phyloP scores from a whole-genome alignment of 2,888 invertebrate species.

The Julus scandinavius region DNA sequence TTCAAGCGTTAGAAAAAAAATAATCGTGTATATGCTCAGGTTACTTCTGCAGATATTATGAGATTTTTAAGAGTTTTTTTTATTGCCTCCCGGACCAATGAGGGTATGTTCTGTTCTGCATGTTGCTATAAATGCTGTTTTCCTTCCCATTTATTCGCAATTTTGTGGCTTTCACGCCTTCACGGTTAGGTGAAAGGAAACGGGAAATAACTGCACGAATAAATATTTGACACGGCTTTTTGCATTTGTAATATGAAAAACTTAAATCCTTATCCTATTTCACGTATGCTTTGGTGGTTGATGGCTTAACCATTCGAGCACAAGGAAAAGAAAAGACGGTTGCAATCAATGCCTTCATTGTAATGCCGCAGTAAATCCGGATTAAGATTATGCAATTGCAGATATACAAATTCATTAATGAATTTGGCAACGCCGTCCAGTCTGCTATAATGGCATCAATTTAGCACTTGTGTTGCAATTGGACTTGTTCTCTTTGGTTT shows the following conservation, averaged over 20 bases:
- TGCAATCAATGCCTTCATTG: background rate
- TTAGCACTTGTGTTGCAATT: too few species aligned
- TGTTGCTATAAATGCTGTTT: background rate
- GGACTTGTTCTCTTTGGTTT: too few species aligned
- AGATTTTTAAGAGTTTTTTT: too few species aligned
- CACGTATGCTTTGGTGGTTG: background rate
- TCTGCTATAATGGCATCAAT: too few species aligned
- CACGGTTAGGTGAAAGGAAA: background rate
- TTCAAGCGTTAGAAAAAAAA: background rate
- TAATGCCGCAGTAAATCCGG: background rate
- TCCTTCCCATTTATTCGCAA: background rate
- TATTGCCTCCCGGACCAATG: background rate
- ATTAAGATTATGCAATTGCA: background rate
- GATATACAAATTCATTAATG: background rate
- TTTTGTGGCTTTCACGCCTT: background rate
- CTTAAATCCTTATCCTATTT: background rate
- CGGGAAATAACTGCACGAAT: background rate
- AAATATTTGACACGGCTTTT: background rate
- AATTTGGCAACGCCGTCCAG: background rate
- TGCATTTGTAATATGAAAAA: background rate
- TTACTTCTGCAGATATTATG: background rate
- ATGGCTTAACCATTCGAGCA: background rate
- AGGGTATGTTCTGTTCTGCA: background rate
- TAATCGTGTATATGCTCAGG: background rate
- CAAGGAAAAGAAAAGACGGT: background rate